Conservation (phyloP, 1,140 invertebrate species). For the Papilio helenus region DNA sequence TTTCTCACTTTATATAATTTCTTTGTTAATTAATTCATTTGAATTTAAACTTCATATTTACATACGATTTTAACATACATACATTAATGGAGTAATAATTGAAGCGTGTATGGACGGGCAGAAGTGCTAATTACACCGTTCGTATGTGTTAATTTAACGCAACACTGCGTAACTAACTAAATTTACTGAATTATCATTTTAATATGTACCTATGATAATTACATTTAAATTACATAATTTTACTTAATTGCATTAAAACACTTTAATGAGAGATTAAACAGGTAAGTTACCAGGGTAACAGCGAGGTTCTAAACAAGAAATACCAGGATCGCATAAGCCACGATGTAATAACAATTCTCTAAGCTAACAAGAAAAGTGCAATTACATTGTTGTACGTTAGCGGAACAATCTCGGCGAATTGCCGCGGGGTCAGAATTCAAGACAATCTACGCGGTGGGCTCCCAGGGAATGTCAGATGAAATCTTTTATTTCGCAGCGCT, state of each 20-base stretch:
- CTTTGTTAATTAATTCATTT: background rate
- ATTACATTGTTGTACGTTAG: conserved; percentile 71
- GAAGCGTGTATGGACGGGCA: background rate
- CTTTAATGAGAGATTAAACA: background rate
- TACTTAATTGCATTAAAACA: background rate
- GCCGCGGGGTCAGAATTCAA: conserved; percentile 56
- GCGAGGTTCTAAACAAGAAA: conserved; percentile 35
- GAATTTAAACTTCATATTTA: background rate
- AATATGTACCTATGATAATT: background rate
- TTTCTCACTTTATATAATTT: background rate
- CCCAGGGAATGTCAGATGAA: conserved; percentile 50
- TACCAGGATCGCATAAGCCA: conserved; percentile 50
- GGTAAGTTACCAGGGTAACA: background rate
- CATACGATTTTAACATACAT: background rate
- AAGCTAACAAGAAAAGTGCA: conserved; percentile 60
- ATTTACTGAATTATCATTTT: conserved; percentile 24
- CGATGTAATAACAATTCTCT: conserved; percentile 41
- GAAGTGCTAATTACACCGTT: conserved; percentile 25
- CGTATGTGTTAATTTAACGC: conserved; percentile 26
- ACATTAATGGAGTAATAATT: background rate
- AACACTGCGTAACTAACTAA: conserved; percentile 13
- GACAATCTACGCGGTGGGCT: conserved; percentile 51
- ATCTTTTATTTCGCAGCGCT: conserved; percentile 52
- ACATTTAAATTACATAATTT: too few relatives aligned
- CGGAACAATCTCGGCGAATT: conserved; percentile 72